Evolutionary conservation across 2,797 vertebrate genomes (phyloP).

Genomic region (Loris lydekkerianus): DNA sequence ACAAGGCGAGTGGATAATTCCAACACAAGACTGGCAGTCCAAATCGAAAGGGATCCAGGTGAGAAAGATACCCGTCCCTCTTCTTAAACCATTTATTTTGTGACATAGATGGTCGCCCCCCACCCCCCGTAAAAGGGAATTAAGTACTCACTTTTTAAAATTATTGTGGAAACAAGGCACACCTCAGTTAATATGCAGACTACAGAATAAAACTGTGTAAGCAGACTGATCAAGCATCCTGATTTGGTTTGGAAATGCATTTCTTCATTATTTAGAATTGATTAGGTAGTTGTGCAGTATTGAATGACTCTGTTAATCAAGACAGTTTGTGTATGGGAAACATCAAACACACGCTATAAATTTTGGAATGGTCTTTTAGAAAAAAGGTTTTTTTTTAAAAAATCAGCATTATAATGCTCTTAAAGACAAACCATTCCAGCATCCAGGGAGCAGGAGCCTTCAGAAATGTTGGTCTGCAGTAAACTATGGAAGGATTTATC

Average conservation of each 20-base stretch:
- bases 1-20: slow-evolving; percentile 96
- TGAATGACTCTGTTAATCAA: background rate
- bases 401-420: background rate
- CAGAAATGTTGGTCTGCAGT: background rate
- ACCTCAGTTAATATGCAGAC: background rate
- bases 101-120: background rate
- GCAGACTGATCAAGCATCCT: fast-evolving
- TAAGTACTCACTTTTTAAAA: background rate
- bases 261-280: background rate
- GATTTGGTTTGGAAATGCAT: background rate
- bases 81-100: background rate
- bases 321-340: background rate
- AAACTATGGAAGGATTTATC: background rate
- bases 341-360: background rate
- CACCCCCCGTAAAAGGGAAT: background rate
- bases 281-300: background rate
- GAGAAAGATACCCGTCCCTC: slow-evolving; percentile 71
- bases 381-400: background rate
- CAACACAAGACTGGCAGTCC: slow-evolving; percentile 96
- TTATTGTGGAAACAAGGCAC: background rate
- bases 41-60: slow-evolving; percentile 98
- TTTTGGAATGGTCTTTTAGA: background rate
- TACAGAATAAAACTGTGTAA: background rate
- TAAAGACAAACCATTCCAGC: background rate
- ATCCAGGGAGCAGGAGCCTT: background rate